Percentiles rank a stretch among this genome's conserved stretches.
These are phyloP conservation scores for Heterochromis multidens DNA, from an alignment of 2,113 vertebrate species.

Conservation along the genomic window DNA sequence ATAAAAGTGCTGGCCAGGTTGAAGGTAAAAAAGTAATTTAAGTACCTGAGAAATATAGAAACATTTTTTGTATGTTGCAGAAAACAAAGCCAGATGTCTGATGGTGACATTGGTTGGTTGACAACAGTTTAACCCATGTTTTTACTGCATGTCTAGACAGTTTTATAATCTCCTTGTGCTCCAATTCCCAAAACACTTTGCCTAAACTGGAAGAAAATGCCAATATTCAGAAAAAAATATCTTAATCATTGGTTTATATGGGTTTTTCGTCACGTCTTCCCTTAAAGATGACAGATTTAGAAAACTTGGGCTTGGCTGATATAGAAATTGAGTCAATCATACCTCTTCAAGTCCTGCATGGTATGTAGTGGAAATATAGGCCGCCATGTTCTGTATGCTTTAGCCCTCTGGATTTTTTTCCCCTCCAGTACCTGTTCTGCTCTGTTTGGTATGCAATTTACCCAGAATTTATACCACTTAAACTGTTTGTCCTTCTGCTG, in stretches of 20 bases:
- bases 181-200: conserved; percentile 12
- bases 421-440: conserved; percentile 38
- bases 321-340: neutral
- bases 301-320: neutral
- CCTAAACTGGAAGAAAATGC: neutral
- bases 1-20: neutral
- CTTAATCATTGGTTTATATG: conserved; percentile 1
- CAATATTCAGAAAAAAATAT: neutral
- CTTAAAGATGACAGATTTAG: neutral
- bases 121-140: neutral
- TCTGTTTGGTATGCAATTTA: conserved; percentile 37
- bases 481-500: conserved; percentile 44
- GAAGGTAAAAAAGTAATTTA: neutral
- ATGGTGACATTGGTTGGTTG: conserved; percentile 5
- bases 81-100: conserved; percentile 21
- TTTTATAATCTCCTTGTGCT: conserved; percentile 8
- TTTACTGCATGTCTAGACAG: conserved; percentile 36
- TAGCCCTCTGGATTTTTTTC: conserved; percentile 21
- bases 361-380: neutral
- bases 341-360: neutral
- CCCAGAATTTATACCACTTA: conserved; percentile 36
- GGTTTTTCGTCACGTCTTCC: neutral
- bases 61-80: neutral
- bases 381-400: neutral
- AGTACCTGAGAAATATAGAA: neutral